Base-by-base conservation (phyloP, 2,113 vertebrate genomes). In the Oceanodroma tethys region DNA sequence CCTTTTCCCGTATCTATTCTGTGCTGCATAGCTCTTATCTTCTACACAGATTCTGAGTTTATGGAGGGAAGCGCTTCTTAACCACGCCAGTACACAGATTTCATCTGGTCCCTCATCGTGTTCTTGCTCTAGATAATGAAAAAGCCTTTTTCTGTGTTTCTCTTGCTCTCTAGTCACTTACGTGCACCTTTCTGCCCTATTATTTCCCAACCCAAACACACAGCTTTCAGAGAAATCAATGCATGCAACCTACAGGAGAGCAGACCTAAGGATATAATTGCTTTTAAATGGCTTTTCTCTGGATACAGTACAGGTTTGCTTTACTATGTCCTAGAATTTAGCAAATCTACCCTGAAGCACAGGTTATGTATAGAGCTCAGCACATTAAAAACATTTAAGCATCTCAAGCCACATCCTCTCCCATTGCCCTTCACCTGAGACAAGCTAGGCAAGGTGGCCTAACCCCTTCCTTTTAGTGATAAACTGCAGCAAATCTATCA, bases 381-480 rank as follows among this genome's bases (percentile, higher is more conserved):
- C 76, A 72, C 50, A 16, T 7, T 36, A 32, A 76, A 82, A 86
- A 9, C 82, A 25, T 1, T 15, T 30, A 34, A 95, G 66, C 74
- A 72, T 68, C 85, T 95, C 83, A 65, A 95, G 81, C 86, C 94
- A 95, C 95, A 91, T 86, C 96, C 89, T 96, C 84, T 66, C 10
- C 13, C 16, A 5, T 48, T 59, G 62, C 70, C 48, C 66, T 80
- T 82, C 89, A 91, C 81, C 89, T 82, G 65, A 23, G 47, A n/a
- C 36, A 20, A 86, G 26, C 42, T 27, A 34, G 38, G 67, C 62
- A 73, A 73, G 42, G 90, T 80, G 55, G n/a, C 42, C 71, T 47
- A 79, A 63, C 52, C 75, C n/a, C 47, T 84, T 83, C 68, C 56
- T 93, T 58, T 62, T 12, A 4, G 42, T 5, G 22, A 11, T 52